Percentiles rank a stretch among this genome's conserved stretches.
These are phyloP conservation scores for Caretta caretta DNA, from an alignment of 2,113 vertebrate genomes.

Conservation along the genomic window DNA sequence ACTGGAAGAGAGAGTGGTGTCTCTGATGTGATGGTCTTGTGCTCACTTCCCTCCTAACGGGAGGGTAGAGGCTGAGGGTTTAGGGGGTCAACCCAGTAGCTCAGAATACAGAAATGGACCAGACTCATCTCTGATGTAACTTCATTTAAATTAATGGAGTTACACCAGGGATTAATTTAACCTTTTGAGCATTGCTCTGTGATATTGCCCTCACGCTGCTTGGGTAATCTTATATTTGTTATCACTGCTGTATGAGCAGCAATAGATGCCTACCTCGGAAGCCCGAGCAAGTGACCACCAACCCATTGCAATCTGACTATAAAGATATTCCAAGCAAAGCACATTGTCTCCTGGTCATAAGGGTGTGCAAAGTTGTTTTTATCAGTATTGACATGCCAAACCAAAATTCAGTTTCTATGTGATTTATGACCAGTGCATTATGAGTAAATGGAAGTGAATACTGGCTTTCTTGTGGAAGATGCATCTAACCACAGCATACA, in stretches of 20 bases:
- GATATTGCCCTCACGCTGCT: background rate
- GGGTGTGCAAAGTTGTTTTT: background rate
- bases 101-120: background rate
- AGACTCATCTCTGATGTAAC: background rate
- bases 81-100: background rate
- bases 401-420: background rate
- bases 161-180: background rate
- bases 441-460: background rate
- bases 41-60: background rate
- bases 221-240: background rate
- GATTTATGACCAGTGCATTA: background rate
- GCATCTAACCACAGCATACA: background rate
- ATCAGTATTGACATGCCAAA: background rate
- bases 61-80: background rate
- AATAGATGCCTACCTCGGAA: background rate
- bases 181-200: background rate
- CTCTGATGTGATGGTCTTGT: background rate
- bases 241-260: background rate
- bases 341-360: background rate
- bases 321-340: background rate
- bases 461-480: background rate
- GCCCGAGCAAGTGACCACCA: background rate
- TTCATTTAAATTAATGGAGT: background rate
- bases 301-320: background rate
- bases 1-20: background rate